phyloP scores from a whole-genome alignment of 1,140 invertebrate species.

The Brachionus calyciflorus region DNA sequence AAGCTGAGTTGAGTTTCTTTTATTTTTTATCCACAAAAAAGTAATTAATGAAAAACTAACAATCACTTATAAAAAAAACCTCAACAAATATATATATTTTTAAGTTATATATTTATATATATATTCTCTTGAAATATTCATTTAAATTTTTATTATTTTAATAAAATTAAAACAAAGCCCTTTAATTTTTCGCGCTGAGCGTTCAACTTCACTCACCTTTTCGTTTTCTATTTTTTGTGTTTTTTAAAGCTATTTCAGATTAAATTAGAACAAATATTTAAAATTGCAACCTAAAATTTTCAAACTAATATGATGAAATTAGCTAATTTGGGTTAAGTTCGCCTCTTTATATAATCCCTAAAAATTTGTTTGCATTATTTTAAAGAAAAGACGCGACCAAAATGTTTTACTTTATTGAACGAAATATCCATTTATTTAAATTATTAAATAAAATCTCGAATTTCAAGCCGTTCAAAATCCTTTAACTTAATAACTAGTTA shows the following conservation, averaged over 20 bases:
- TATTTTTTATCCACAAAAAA: not conserved
- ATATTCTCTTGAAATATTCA: slow-evolving; percentile 5
- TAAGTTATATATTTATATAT: not conserved
- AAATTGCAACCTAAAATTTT: slow-evolving; percentile 21
- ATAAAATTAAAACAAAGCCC: slow-evolving; percentile 40
- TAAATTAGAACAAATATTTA: slow-evolving; percentile 42
- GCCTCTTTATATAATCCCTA: slow-evolving; percentile 25
- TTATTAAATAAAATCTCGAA: too few species aligned
- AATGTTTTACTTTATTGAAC: too few species aligned
- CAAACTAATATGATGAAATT: too few species aligned
- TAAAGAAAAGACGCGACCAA: too few species aligned
- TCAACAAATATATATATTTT: too few species aligned
- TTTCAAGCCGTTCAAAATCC: too few species aligned
- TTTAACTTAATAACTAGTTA: too few species aligned
- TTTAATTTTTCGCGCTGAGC: slow-evolving; percentile 7
- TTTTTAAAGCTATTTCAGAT: not conserved
- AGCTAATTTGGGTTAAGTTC: slow-evolving; percentile 38
- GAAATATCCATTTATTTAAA: too few species aligned
- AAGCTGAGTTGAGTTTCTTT: too few species aligned
- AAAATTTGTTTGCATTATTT: not conserved
- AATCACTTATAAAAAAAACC: slow-evolving; percentile 10
- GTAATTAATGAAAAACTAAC: slow-evolving; percentile 43
- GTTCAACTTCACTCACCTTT: not conserved
- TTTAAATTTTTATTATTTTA: not conserved
- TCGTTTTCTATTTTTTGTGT: too few species aligned